A percentile compares a stretch with the other conserved stretches of the same genome.
Conservation (phyloP, 2,888 invertebrate species). For the Apamea crenata region DNA sequence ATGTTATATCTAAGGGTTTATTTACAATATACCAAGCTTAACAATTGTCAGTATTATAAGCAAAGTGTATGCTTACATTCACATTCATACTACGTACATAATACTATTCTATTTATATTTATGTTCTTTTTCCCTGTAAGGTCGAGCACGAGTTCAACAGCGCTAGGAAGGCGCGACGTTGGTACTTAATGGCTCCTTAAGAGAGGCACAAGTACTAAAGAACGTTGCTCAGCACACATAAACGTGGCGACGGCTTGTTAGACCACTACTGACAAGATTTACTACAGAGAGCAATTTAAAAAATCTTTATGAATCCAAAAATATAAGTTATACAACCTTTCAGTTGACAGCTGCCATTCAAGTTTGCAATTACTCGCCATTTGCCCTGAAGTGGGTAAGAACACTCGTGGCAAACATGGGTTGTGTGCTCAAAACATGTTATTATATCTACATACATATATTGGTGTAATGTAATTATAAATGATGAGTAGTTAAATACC, state of each 20-base stretch:
- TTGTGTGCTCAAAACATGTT: constrained; percentile 29
- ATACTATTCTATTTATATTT: constrained; percentile 20
- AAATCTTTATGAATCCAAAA: constrained; percentile 34
- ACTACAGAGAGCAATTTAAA: constrained; percentile 2
- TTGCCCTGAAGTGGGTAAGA: constrained; percentile 47
- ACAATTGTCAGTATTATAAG: not conserved
- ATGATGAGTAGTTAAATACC: constrained; percentile 8
- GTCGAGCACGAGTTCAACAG: constrained; percentile 52
- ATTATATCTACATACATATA: constrained; percentile 1
- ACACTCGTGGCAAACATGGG: constrained; percentile 34
- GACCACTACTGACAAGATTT: constrained; percentile 30
- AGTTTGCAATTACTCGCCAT: constrained; percentile 50
- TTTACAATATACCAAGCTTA: not conserved
- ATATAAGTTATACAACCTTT: constrained; percentile 24
- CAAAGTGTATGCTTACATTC: not conserved
- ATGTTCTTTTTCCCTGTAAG: constrained; percentile 28
- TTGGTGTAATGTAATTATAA: constrained; percentile 11
- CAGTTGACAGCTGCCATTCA: constrained; percentile 56
- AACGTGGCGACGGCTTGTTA: constrained; percentile 35
- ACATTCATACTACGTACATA: constrained; percentile 1
- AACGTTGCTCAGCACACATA: constrained; percentile 37
- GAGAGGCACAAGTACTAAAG: constrained; percentile 52
- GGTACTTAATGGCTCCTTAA: constrained; percentile 50
- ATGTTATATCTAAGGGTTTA: not conserved
- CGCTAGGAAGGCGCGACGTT: constrained; percentile 47